A percentile compares a stretch with the other conserved stretches of the same genome.
Evolutionary conservation across 2,888 invertebrate genomes (phyloP).

Genomic region (Sepiola atlantica): DNA sequence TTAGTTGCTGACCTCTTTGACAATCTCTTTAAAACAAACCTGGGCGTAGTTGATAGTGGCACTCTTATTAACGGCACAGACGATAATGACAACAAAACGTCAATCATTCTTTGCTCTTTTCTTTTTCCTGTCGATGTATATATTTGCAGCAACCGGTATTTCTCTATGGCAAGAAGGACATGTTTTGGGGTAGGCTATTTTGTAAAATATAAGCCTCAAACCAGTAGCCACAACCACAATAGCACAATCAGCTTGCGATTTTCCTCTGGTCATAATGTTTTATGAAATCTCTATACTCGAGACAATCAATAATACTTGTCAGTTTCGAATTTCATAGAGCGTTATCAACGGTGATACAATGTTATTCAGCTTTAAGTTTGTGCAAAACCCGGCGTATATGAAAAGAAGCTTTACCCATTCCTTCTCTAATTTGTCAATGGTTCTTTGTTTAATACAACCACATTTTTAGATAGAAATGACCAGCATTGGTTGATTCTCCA

Average conservation of each 20-base stretch:
- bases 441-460: slow-evolving; percentile 99
- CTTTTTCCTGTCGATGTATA: too few relatives aligned
- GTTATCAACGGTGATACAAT: slow-evolving; percentile 99
- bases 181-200: slow-evolving; percentile 99
- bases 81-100: slow-evolving; percentile 97
- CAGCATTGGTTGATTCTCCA: slow-evolving; percentile 90
- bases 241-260: slow-evolving; percentile 93
- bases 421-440: slow-evolving; percentile 99
- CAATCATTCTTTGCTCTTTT: too few relatives aligned
- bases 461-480: slow-evolving; percentile 99
- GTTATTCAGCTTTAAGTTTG: slow-evolving; percentile 99
- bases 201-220: slow-evolving; percentile 99
- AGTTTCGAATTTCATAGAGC: slow-evolving; percentile 98
- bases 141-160: too few relatives aligned
- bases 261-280: slow-evolving; percentile 99
- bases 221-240: slow-evolving; percentile 98
- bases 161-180: slow-evolving; percentile 95
- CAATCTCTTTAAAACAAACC: slow-evolving; percentile 96
- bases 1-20: slow-evolving; percentile 97
- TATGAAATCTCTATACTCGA: slow-evolving; percentile 99
- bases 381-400: slow-evolving; percentile 99
- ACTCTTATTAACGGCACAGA: slow-evolving; percentile 99
- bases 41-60: slow-evolving; percentile 96
- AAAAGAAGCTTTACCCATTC: slow-evolving; percentile 99
- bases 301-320: slow-evolving; percentile 97